Evolutionary conservation across 2,888 invertebrate genomes (phyloP).

Genomic region (Rhaphigaster nebulosa): DNA sequence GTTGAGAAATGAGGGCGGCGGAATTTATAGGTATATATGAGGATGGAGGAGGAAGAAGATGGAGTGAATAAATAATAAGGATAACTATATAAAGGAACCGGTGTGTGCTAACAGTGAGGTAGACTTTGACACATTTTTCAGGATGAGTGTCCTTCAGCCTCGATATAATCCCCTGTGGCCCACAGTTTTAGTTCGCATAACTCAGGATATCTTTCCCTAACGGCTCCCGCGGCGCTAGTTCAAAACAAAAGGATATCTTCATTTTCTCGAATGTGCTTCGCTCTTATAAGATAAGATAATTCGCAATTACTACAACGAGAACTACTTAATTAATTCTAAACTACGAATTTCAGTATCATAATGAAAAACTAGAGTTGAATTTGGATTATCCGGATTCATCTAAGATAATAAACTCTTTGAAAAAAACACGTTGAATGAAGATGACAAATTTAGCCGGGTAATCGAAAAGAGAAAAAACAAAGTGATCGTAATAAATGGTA

Average conservation of each 20-base stretch:
- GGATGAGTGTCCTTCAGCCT: neutral
- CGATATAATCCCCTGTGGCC: neutral
- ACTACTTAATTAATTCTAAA: too few species aligned
- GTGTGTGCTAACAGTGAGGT: neutral
- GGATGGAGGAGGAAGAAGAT: neutral
- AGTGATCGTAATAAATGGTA: too few species aligned
- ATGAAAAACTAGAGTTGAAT: too few species aligned
- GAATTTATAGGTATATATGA: neutral
- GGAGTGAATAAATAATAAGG: neutral
- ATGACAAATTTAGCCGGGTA: too few species aligned
- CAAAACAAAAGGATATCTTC: conserved; percentile 30
- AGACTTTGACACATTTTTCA: conserved; percentile 39
- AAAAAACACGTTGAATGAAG: too few species aligned
- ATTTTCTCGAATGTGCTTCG: neutral
- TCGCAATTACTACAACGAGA: too few species aligned
- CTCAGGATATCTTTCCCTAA: conserved; percentile 28
- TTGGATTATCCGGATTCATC: too few species aligned
- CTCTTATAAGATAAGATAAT: neutral
- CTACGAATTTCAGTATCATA: too few species aligned
- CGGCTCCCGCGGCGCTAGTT: neutral
- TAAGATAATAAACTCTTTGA: too few species aligned
- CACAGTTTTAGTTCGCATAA: conserved; percentile 32
- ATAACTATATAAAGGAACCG: conserved; percentile 33
- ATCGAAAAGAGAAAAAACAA: too few species aligned
- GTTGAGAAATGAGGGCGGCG: neutral